Percentiles rank a stretch among this genome's conserved stretches.
phyloP scores from a whole-genome alignment of 2,888 invertebrate species.

The Trilocha varians region DNA sequence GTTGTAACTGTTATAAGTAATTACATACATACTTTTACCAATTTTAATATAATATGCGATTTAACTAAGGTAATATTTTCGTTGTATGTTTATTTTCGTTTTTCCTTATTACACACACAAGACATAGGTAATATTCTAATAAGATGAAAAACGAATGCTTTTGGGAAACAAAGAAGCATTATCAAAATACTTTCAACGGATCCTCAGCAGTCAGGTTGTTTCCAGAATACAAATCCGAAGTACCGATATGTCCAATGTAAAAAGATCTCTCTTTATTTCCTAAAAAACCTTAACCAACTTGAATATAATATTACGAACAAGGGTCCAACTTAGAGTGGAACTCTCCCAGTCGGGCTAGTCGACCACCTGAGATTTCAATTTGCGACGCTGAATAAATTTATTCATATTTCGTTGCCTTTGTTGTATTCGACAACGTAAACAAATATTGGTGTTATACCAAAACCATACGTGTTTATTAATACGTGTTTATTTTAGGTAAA shows the following conservation, averaged over 20 bases:
- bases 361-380: slow-evolving; percentile 71
- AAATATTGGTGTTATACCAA: slow-evolving; percentile 19
- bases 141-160: too few relatives aligned
- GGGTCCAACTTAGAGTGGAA: slow-evolving; percentile 30
- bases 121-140: not conserved
- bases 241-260: slow-evolving; percentile 32
- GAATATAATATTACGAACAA: slow-evolving; percentile 16
- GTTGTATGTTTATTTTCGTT: too few relatives aligned
- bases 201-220: slow-evolving; percentile 36
- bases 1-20: too few relatives aligned
- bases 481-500: too few relatives aligned
- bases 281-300: slow-evolving; percentile 6
- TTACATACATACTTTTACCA: too few relatives aligned
- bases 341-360: slow-evolving; percentile 27
- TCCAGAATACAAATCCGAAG: slow-evolving; percentile 54
- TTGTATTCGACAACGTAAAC: slow-evolving; percentile 37
- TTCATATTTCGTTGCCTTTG: slow-evolving; percentile 46
- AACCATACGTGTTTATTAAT: too few relatives aligned
- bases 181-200: slow-evolving; percentile 39
- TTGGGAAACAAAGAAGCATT: slow-evolving; percentile 41
- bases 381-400: slow-evolving; percentile 62
- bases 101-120: too few relatives aligned
- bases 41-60: too few relatives aligned
- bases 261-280: slow-evolving; percentile 19
- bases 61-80: too few relatives aligned